Conservation (phyloP, 2,888 invertebrate species). For the Dasypogon diadema region DNA sequence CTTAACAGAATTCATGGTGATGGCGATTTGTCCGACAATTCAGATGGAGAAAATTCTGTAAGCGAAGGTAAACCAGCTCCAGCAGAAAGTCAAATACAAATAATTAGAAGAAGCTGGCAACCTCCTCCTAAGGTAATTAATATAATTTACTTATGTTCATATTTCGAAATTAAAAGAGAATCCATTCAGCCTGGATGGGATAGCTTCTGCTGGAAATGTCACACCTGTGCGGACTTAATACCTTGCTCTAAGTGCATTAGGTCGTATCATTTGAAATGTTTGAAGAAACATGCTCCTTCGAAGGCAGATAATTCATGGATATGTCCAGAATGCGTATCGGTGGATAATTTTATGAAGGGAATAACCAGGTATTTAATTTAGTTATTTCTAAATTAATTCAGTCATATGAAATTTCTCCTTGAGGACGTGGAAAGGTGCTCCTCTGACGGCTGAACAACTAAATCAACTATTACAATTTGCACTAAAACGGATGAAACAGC, state of each 20-base stretch:
- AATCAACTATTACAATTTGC: conserved; percentile 84
- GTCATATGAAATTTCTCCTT: conserved; percentile 45
- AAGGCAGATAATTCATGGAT: conserved; percentile 76
- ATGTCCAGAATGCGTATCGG: conserved; percentile 86
- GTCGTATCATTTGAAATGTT: conserved; percentile 86
- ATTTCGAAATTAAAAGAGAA: conserved; percentile 11
- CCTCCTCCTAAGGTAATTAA: conserved; percentile 55
- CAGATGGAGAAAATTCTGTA: conserved; percentile 62
- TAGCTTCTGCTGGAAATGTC: conserved; percentile 92
- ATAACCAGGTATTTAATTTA: conserved; percentile 62
- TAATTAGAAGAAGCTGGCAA: conserved; percentile 34
- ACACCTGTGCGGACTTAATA: conserved; percentile 75
- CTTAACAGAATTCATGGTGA: conserved; percentile 70
- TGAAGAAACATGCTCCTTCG: conserved; percentile 70
- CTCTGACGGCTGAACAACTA: conserved; percentile 72
- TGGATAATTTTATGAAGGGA: conserved; percentile 68
- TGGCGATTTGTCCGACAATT: conserved; percentile 57
- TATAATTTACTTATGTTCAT: neutral
- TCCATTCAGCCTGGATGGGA: conserved; percentile 73
- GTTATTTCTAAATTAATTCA: conserved; percentile 19
- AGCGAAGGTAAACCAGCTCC: conserved; percentile 56
- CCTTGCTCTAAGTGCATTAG: conserved; percentile 87
- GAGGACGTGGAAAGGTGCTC: conserved; percentile 58
- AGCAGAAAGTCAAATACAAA: conserved; percentile 40
- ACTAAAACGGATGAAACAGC: conserved; percentile 82